Base-by-base conservation (phyloP, 2,113 vertebrate species). In the Gymnorhina tibicen region DNA sequence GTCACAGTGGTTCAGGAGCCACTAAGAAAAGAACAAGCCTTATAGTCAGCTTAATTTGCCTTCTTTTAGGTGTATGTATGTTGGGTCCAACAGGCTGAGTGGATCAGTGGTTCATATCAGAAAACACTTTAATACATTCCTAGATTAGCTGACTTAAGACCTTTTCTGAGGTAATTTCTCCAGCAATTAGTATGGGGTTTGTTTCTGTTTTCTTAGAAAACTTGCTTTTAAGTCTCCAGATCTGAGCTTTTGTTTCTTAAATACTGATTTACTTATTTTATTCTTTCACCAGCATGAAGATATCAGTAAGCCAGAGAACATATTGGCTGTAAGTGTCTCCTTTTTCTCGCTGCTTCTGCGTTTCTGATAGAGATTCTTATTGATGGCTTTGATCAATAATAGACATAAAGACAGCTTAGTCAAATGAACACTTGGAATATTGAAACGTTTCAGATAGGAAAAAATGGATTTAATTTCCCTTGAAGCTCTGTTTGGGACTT, bases 221-320 rank as follows among this genome's bases (percentile, higher is more conserved):
- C 15, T 62, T 92, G 33, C 18, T 67, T 88, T 89, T n/a, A 80
- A 90, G 50, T 76, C 27, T 76, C 27, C 44, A 85, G 58, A 94
- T 39, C 35, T 27, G 4, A 87, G 42, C 9, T 89, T 74, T 83
- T 79, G 17, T 90, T 93, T 73, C 46, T 44, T 66, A 70, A 50
- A 27, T 67, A 72, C 42, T 91, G 44, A 96, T 81, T 67, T 67
- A 44, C 4, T 59, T 92, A 4, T 59, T 92, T 93, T 78, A 42
- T 89, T 97, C 47, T 91, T 89, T 92, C 55, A 77, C 35, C 86
- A 97, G 96, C 10, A 6, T 78, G 89, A 95, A 96, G 95, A 96
- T 63, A 56, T 96, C 86, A 91, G 42, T 44, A 33, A 96, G 64
- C 30, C 52, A 35, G 91, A 93, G 56, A 64, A 30, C 56, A 81